Percentiles rank a stretch among this genome's conserved stretches.
phyloP scores from a whole-genome alignment of 2,113 vertebrate genomes.

The Thamnophis sirtalis region DNA sequence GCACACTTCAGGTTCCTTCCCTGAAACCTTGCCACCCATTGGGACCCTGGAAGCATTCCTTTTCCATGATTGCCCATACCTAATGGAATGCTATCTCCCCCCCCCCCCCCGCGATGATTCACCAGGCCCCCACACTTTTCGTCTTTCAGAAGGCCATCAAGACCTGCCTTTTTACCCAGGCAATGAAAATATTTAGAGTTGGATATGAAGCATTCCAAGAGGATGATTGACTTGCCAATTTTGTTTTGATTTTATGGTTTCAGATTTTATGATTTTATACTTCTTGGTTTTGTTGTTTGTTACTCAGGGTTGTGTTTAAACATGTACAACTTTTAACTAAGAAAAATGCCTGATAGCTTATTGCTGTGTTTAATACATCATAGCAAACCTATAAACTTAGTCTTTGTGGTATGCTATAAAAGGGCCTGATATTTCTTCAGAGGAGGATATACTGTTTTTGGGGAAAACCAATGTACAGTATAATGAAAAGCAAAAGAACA shows the following conservation, averaged over 20 bases:
- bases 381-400: not conserved
- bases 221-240: not conserved
- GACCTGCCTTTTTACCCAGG: not conserved
- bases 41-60: not conserved
- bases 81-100: not conserved
- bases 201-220: not conserved
- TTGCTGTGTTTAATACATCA: not conserved
- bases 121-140: not conserved
- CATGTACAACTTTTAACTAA: not conserved
- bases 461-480: not conserved
- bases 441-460: not conserved
- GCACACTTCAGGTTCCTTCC: not conserved
- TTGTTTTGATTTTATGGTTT: not conserved
- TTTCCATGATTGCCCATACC: not conserved
- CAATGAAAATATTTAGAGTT: not conserved
- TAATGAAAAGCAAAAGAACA: not conserved
- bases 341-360: not conserved
- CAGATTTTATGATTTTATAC: not conserved
- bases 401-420: not conserved
- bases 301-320: not conserved
- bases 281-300: not conserved
- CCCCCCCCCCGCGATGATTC: not conserved
- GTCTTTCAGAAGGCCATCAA: not conserved
- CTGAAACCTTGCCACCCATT: not conserved
- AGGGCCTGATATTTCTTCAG: not conserved